Evolutionary conservation across 1,140 invertebrate species (phyloP), one percentile per base, ranked within the genome.

Genomic region (Oncopodura yosiiana): DNA sequence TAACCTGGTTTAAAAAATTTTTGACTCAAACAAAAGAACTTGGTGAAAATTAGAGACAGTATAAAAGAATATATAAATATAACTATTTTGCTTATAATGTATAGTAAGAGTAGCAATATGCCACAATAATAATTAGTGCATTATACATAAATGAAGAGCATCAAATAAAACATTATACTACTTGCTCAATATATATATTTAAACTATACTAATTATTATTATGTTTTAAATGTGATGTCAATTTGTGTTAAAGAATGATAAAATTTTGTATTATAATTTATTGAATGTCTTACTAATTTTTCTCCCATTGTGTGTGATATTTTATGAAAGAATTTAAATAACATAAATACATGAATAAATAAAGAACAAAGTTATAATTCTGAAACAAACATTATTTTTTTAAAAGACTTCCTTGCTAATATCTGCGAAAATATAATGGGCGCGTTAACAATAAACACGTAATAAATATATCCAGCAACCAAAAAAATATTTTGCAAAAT

Each of bases 1-100:
- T 16, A 32, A 56, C 29, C 16, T 56, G 53, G 53, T 34, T 54
- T 8, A 5, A 3, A 5, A 5, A 16, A 14, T 37, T 19, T 38
- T 39, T 49, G n/a, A n/a, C n/a, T n/a, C n/a, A n/a, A n/a, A n/a
- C n/a, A n/a, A n/a, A n/a, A n/a, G n/a, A n/a, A n/a, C n/a, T n/a
- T n/a, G n/a, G n/a, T n/a, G n/a, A n/a, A n/a, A n/a, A n/a, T n/a
- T n/a, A n/a, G n/a, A n/a, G n/a, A n/a, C n/a, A n/a, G n/a, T n/a
- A n/a, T n/a, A n/a, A n/a, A n/a, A n/a, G n/a, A n/a, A n/a, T n/a
- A n/a, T n/a, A n/a, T n/a, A n/a, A n/a, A n/a, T n/a, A n/a, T n/a
- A n/a, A n/a, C n/a, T n/a, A n/a, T n/a, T n/a, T n/a, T n/a, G n/a
- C n/a, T n/a, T n/a, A n/a, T n/a, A n/a, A n/a, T n/a, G n/a, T n/a